These are phyloP conservation scores for Ceratina japonica DNA, from an alignment of 1,140 invertebrate genomes.

Conservation along the genomic window DNA sequence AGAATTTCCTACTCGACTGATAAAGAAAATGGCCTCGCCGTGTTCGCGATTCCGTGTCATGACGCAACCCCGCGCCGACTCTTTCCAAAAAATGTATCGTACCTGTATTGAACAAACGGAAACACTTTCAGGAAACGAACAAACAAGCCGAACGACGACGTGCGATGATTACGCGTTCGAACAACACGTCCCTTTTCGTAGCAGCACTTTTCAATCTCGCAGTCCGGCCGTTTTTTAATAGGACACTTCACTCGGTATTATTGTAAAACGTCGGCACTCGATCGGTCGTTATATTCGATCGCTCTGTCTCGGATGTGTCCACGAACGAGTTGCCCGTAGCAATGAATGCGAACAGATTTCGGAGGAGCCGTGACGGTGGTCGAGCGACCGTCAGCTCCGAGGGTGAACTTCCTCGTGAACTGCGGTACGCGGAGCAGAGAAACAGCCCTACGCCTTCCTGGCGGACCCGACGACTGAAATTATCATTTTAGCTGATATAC, in stretches of 20 bases:
- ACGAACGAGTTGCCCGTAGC: too few relatives aligned
- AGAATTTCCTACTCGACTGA: conserved; percentile 60
- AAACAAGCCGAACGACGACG: not conserved
- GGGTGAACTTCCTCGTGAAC: not conserved
- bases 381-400: not conserved
- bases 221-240: too few relatives aligned
- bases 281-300: not conserved
- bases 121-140: not conserved
- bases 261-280: too few relatives aligned
- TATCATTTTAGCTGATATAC: conserved; percentile 81
- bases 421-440: conserved; percentile 32
- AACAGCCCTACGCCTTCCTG: conserved; percentile 74
- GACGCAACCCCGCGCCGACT: conserved; percentile 52
- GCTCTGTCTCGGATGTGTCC: not conserved
- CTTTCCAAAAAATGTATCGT: not conserved
- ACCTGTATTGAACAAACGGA: too few relatives aligned
- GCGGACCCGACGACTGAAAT: conserved; percentile 78
- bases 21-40: conserved; percentile 65
- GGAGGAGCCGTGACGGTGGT: too few relatives aligned
- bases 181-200: not conserved
- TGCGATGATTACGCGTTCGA: not conserved
- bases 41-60: conserved; percentile 57
- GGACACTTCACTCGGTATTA: too few relatives aligned
- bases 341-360: too few relatives aligned
- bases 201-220: too few relatives aligned